Evolutionary conservation across 2,113 vertebrate species (phyloP).

Genomic region (Cyanoliseus patagonus): DNA sequence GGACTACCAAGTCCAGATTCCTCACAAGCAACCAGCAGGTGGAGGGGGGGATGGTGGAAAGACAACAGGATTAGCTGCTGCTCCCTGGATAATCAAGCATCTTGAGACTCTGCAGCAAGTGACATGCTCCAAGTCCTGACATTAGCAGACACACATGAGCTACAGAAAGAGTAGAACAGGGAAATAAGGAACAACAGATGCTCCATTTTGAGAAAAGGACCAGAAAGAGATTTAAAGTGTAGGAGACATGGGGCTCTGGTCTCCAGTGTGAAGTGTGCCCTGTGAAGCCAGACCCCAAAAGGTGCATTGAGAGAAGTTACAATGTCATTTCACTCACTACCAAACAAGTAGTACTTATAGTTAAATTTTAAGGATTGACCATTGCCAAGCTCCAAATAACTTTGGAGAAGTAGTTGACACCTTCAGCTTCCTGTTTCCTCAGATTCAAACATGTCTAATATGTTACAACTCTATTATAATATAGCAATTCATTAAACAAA

Average conservation of each 20-base stretch:
- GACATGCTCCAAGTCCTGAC: accelerated
- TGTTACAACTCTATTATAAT: neutral
- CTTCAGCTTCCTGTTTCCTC: neutral
- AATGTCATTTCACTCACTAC: neutral
- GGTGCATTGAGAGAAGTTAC: accelerated
- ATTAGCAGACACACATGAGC: accelerated
- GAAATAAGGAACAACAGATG: neutral
- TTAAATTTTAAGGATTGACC: neutral
- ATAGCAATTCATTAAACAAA: neutral
- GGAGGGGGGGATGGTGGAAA: neutral
- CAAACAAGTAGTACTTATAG: neutral
- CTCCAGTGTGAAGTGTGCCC: accelerated
- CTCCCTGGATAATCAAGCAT: neutral
- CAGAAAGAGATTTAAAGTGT: neutral
- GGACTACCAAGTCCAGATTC: neutral
- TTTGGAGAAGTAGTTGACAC: neutral
- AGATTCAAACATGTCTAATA: neutral
- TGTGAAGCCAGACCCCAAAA: neutral
- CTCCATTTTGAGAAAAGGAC: neutral
- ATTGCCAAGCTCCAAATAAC: neutral
- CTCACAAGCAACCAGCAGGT: neutral
- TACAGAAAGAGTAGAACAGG: neutral
- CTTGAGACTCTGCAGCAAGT: neutral
- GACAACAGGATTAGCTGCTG: accelerated
- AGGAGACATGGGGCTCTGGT: neutral